Percentiles rank a stretch among this genome's conserved stretches.
Conservation (phyloP, 2,888 invertebrate species). For the Portevinia maculata region DNA sequence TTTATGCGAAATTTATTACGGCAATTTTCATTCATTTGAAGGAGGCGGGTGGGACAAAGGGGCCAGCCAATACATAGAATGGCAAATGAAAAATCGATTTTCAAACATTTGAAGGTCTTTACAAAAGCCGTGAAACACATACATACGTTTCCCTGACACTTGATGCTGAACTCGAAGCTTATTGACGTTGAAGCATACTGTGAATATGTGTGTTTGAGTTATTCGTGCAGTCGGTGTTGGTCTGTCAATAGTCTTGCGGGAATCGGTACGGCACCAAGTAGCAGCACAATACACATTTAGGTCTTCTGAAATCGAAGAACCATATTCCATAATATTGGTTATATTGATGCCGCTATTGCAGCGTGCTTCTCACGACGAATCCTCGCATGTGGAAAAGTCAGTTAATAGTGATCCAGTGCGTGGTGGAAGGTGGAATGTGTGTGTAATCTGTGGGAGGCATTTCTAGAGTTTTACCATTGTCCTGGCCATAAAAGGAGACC, state of each 20-base stretch:
- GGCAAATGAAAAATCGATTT: constrained; percentile 63
- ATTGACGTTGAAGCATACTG: background rate
- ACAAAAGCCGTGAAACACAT: constrained; percentile 18
- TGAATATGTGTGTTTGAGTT: background rate
- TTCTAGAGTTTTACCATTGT: too few species aligned
- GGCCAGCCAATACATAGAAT: constrained; percentile 3
- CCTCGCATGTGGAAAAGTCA: constrained; percentile 41
- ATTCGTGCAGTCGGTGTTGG: too few species aligned
- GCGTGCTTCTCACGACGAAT: background rate
- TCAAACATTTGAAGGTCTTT: constrained; percentile 70
- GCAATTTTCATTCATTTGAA: constrained; percentile 57
- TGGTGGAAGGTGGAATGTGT: constrained; percentile 26
- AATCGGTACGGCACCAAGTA: constrained; percentile 56
- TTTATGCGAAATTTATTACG: constrained; percentile 64
- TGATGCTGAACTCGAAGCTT: constrained; percentile 38
- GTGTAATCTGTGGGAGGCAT: constrained; percentile 17
- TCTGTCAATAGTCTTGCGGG: constrained; percentile 59
- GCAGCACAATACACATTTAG: constrained; percentile 63
- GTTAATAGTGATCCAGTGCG: constrained; percentile 48
- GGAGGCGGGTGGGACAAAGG: background rate
- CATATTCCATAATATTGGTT: constrained; percentile 47
- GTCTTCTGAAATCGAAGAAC: constrained; percentile 66
- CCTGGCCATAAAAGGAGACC: background rate
- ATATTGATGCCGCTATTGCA: constrained; percentile 2
- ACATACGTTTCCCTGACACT: constrained; percentile 55